phyloP scores from a whole-genome alignment of 2,113 vertebrate species.

The Pelusios castaneus region DNA sequence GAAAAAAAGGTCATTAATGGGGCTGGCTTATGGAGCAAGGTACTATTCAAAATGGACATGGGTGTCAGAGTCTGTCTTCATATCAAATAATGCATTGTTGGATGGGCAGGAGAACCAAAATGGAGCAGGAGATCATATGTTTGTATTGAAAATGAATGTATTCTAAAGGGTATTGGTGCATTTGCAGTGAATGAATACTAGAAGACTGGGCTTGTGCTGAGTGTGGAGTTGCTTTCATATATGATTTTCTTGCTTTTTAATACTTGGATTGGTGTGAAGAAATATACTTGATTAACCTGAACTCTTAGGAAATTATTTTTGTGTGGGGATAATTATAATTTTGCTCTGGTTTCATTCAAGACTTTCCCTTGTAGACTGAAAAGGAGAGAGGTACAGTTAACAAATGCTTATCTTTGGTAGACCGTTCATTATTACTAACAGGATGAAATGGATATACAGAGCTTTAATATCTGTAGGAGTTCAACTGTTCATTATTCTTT shows the following conservation, averaged over 20 bases:
- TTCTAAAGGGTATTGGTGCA: background rate
- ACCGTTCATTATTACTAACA: background rate
- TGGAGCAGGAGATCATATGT: background rate
- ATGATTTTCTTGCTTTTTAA: background rate
- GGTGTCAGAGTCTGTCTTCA: too few relatives aligned
- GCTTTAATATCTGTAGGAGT: background rate
- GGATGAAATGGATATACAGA: background rate
- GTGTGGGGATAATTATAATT: background rate
- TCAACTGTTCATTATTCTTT: background rate
- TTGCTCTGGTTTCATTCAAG: background rate
- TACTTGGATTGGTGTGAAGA: background rate
- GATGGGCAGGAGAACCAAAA: too few relatives aligned
- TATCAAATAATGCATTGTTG: too few relatives aligned
- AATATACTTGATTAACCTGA: background rate
- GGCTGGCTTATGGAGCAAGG: too few relatives aligned
- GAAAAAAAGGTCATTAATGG: too few relatives aligned
- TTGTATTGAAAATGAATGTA: background rate
- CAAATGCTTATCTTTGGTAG: background rate
- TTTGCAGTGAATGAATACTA: background rate
- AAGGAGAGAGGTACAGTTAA: background rate
- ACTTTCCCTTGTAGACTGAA: background rate
- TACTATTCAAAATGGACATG: too few relatives aligned
- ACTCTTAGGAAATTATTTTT: background rate
- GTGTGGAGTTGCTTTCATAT: background rate
- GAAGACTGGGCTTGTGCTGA: background rate